phyloP scores from a whole-genome alignment of 1,140 invertebrate genomes.

The Drosophila bocki region DNA sequence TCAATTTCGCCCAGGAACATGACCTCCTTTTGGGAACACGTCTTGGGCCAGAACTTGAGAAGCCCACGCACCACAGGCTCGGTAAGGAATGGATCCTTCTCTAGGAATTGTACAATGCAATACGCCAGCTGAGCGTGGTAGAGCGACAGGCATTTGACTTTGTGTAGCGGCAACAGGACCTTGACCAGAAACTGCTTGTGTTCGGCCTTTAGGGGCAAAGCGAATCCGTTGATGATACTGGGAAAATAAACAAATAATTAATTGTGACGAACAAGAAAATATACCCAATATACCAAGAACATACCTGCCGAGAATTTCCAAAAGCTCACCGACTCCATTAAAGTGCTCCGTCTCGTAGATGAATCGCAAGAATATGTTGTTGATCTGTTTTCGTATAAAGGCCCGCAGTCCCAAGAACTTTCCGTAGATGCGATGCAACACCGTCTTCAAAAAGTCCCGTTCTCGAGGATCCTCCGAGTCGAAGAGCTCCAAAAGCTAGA shows the following conservation, averaged over 20 bases:
- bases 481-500: slow-evolving; percentile 97
- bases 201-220: slow-evolving; percentile 97
- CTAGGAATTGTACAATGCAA: slow-evolving; percentile 99
- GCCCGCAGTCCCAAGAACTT: slow-evolving; percentile 99
- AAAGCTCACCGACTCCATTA: slow-evolving; percentile 98
- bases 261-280: not conserved
- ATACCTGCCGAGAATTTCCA: slow-evolving; percentile 98
- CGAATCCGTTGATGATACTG: slow-evolving; percentile 99
- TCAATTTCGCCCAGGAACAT: slow-evolving; percentile 99
- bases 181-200: slow-evolving; percentile 99
- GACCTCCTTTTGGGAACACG: slow-evolving; percentile 99
- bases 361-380: slow-evolving; percentile 99
- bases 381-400: slow-evolving; percentile 99
- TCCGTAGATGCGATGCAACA: slow-evolving; percentile 99
- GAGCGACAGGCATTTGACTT: slow-evolving; percentile 96
- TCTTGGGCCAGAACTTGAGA: slow-evolving; percentile 99
- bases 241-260: slow-evolving; percentile 67
- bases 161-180: slow-evolving; percentile 99
- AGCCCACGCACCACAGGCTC: slow-evolving; percentile 98
- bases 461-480: slow-evolving; percentile 99
- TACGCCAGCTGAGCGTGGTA: slow-evolving; percentile 99
- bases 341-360: slow-evolving; percentile 99
- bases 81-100: slow-evolving; percentile 98
- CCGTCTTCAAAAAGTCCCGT: slow-evolving; percentile 99
- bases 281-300: too few relatives aligned